A percentile compares a stretch with the other conserved stretches of the same genome.
Conservation (phyloP, 2,113 vertebrate genomes). For the Catharus bicknelli region DNA sequence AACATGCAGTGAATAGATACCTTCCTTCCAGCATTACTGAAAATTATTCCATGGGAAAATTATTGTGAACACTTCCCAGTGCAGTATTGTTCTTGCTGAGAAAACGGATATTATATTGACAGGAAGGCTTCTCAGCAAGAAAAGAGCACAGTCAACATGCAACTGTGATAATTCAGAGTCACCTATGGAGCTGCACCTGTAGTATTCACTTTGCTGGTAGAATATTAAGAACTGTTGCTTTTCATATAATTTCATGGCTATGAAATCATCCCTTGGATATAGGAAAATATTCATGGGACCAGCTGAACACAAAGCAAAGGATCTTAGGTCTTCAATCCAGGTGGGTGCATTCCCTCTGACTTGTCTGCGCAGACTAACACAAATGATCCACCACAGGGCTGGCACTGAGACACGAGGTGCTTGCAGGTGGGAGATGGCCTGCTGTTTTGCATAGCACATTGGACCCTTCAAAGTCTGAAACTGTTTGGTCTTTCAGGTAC, state of each 20-base stretch:
- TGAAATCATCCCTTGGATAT: neutral
- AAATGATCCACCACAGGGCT: neutral
- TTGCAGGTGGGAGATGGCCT: neutral
- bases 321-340: neutral
- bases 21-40: neutral
- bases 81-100: neutral
- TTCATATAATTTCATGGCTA: neutral
- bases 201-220: neutral
- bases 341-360: neutral
- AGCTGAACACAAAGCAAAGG: conserved; percentile 5
- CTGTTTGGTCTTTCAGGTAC: neutral
- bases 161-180: conserved; percentile 32
- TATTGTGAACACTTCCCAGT: neutral
- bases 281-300: neutral
- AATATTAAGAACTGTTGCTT: neutral
- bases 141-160: neutral
- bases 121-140: neutral
- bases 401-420: neutral
- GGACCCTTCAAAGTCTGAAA: conserved; percentile 7
- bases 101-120: neutral
- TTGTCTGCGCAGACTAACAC: neutral
- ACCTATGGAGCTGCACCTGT: neutral
- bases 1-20: neutral
- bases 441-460: neutral
- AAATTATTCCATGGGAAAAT: conserved; percentile 41